A percentile compares a stretch with the other conserved stretches of the same genome.
Conservation (phyloP, 2,888 invertebrate species). For the Cephus runcator region DNA sequence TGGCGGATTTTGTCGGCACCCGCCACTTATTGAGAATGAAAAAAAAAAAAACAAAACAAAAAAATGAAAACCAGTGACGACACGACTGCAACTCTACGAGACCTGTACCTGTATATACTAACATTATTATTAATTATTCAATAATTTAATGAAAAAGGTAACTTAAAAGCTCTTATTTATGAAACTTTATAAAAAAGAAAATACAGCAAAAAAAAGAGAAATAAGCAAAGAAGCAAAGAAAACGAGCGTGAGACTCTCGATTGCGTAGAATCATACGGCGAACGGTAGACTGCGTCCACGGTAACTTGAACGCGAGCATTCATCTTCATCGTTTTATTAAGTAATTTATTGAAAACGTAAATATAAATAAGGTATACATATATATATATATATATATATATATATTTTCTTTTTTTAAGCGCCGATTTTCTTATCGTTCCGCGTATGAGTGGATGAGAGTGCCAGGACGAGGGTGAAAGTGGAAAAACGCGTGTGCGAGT, state of each 20-base stretch:
- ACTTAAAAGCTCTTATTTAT: conserved; percentile 56
- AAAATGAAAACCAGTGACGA: conserved; percentile 58
- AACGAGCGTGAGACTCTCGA: neutral
- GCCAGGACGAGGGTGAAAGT: neutral
- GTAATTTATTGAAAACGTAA: conserved; percentile 42
- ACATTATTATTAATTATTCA: conserved; percentile 54
- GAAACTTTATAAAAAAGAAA: conserved; percentile 31
- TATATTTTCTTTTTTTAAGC: conserved; percentile 6
- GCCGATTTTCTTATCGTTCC: conserved; percentile 1
- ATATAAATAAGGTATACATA: conserved; percentile 1
- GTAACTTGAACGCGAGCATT: conserved; percentile 6
- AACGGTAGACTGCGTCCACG: conserved; percentile 54
- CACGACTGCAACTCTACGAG: conserved; percentile 67
- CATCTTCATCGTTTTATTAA: conserved; percentile 17
- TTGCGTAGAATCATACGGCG: conserved; percentile 22
- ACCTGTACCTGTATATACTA: conserved; percentile 66
- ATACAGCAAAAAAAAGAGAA: neutral
- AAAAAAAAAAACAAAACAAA: conserved; percentile 9
- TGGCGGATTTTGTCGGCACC: conserved; percentile 63
- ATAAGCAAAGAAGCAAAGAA: neutral
- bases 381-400: conserved; percentile 2
- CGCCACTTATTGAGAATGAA: conserved; percentile 41
- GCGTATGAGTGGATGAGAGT: neutral
- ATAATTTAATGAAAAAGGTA: conserved; percentile 46
- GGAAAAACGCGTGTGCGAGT: neutral